Base-by-base conservation (phyloP, 2,797 vertebrate genomes). In the Smutsia temminckii region DNA sequence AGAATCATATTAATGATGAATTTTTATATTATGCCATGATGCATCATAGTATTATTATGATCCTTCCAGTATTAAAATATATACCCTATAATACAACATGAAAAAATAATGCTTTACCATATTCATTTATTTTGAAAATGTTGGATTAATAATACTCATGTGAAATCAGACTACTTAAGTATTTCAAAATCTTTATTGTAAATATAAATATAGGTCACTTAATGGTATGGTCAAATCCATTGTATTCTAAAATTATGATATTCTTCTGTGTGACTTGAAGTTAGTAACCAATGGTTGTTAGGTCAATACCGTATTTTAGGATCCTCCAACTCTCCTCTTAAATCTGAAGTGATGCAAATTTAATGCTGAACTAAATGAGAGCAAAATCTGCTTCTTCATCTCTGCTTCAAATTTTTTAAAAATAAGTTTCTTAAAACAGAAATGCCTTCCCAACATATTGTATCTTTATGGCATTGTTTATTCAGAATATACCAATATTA, bases 211-310 rank as follows among this genome's bases (percentile, higher is more conserved):
- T 23, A 85, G 16, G 49, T 40, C 49, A 66, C 3, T 12, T 2
- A 93, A 74, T 83, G 16, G 12, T 66, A 68, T 46, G 27, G 32
- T 81, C 34, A 87, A 85, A 75, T 18, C 8, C 9, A 69, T 78
- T 89, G 66, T 85, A 87, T 61, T 42, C n/a, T 95, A 69, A 95
- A 87, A 69, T 94, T 95, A n/a, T 8, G 10, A 25, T 51, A 61
- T 49, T 14, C 8, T 2, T 89, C 13, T 81, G 27, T 89, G 11
- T 83, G 75, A 72, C 18, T 93, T 16, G 17, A 74, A 91, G 74
- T 94, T 86, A 78, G 72, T 40, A 71, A 34, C 78, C 91, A 78
- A 23, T 93, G 59, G 40, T 89, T 12, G 5, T 32, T 63, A 68
- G 72, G 66, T 85, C 46, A 90, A 32, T 68, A 46, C 40, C 18